Conservation (phyloP, 2,113 vertebrate species). For the Alouatta palliata region DNA sequence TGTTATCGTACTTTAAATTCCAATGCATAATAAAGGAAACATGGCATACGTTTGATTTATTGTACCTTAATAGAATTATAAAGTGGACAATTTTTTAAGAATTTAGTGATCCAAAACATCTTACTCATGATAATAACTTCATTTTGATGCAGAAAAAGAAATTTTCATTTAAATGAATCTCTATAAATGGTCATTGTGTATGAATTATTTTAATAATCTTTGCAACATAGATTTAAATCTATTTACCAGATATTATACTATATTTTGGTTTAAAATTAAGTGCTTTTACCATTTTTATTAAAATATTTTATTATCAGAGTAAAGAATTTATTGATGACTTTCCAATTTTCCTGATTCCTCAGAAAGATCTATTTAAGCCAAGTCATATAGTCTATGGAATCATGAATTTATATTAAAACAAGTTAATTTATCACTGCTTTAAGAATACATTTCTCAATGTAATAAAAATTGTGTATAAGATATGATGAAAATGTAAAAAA, state of each 20-base stretch:
- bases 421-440: neutral
- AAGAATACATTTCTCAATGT: neutral
- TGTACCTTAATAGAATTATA: neutral
- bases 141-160: neutral
- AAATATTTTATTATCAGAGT: neutral
- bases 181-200: neutral
- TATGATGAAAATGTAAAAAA: too few species aligned
- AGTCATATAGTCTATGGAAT: neutral
- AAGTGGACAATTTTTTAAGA: neutral
- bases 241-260: neutral
- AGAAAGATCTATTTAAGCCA: neutral
- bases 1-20: neutral
- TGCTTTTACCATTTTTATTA: neutral
- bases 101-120: neutral
- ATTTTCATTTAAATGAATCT: neutral
- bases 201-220: neutral
- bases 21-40: neutral
- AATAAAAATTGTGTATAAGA: neutral
- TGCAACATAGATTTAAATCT: neutral
- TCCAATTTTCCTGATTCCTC: neutral
- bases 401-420: neutral
- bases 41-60: neutral
- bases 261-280: neutral
- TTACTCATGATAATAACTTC: neutral
- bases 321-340: neutral